Percentiles rank a stretch among this genome's conserved stretches.
phyloP scores from a whole-genome alignment of 2,888 invertebrate species.

The Portevinia maculata region DNA sequence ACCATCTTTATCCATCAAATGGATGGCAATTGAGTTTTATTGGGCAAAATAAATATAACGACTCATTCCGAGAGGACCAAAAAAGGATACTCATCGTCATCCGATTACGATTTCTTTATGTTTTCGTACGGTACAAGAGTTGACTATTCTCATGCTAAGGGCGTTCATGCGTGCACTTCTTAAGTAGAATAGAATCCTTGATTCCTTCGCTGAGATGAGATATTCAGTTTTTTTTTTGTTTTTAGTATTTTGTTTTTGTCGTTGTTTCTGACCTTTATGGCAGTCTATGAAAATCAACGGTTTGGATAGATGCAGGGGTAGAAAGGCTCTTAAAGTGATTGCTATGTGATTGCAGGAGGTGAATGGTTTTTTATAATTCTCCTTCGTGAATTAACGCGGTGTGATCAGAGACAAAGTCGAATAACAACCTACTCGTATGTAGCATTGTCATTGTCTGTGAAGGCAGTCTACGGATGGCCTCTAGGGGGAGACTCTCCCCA shows the following conservation, averaged over 20 bases:
- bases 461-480: no score
- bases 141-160: slow-evolving; percentile 66
- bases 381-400: no score
- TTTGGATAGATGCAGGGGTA: slow-evolving; percentile 54
- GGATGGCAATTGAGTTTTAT: slow-evolving; percentile 60
- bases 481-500: no score
- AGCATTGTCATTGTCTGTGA: no score
- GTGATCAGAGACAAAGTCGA: no score
- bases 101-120: slow-evolving; percentile 64
- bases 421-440: no score
- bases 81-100: slow-evolving; percentile 54
- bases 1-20: slow-evolving; percentile 55
- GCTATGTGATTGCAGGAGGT: slow-evolving; percentile 7
- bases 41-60: slow-evolving; percentile 49
- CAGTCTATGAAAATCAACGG: slow-evolving; percentile 72
- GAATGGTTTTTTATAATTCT: no score
- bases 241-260: slow-evolving; percentile 35
- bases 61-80: slow-evolving; percentile 10
- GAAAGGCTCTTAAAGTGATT: slow-evolving; percentile 57
- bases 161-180: slow-evolving; percentile 61
- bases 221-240: background rate
- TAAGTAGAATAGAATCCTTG: slow-evolving; percentile 34
- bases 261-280: slow-evolving; percentile 54
- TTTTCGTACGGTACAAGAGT: slow-evolving; percentile 26
- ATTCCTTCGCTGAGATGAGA: slow-evolving; percentile 21